Conservation (phyloP, 2,797 vertebrate species). For the Crax fasciolata region DNA sequence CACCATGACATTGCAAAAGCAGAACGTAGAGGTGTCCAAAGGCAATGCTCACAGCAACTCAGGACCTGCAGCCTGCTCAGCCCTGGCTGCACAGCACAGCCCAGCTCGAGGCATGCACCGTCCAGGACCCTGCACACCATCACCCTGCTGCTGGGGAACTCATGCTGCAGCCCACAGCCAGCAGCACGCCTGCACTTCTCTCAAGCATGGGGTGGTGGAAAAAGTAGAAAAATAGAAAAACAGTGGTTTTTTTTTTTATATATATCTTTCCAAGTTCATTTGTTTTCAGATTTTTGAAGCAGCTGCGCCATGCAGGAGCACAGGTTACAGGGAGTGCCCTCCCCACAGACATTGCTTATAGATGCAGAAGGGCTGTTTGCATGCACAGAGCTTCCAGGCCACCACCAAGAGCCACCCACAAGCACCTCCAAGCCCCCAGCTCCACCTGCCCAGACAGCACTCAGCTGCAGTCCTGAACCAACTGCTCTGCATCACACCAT, state of each 20-base stretch:
- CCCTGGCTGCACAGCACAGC: neutral
- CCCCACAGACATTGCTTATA: fast-evolving
- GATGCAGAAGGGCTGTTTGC: fast-evolving
- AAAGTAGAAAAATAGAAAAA: neutral
- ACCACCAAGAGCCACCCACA: neutral
- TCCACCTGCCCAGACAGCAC: fast-evolving
- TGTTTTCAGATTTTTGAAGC: neutral
- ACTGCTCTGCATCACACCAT: fast-evolving
- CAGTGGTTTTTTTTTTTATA: too few species aligned
- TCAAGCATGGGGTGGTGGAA: neutral
- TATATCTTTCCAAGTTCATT: neutral
- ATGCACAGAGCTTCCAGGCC: fast-evolving
- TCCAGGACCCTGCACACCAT: fast-evolving
- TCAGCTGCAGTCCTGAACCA: fast-evolving
- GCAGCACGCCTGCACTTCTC: neutral
- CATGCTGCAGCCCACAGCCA: neutral
- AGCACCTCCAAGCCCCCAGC: fast-evolving
- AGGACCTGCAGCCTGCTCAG: fast-evolving
- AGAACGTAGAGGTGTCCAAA: neutral
- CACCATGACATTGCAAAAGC: fast-evolving
- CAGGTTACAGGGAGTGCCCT: fast-evolving
- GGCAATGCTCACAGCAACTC: fast-evolving
- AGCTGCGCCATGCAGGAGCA: fast-evolving
- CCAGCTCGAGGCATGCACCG: fast-evolving
- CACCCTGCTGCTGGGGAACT: neutral